Conservation (phyloP, 2,113 vertebrate species). For the Gymnobelideus leadbeateri region DNA sequence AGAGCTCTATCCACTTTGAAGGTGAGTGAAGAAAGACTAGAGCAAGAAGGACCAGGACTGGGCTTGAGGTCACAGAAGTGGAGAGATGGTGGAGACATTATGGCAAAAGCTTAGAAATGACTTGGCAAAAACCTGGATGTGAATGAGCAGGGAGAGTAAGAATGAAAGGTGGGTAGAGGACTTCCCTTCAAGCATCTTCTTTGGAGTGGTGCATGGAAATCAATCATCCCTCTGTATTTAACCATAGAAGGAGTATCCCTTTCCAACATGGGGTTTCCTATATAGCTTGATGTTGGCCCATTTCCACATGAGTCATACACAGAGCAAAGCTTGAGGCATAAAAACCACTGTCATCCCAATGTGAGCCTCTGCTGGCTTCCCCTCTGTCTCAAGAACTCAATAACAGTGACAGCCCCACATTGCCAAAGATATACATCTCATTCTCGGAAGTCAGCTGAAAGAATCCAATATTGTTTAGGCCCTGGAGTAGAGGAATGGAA, state of each 20-base stretch:
- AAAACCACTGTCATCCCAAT: background rate
- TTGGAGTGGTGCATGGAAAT: background rate
- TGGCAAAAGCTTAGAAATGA: background rate
- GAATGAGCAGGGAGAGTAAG: background rate
- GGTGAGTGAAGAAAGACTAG: background rate
- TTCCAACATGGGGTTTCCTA: background rate
- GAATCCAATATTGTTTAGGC: conserved; percentile 16
- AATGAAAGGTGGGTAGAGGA: background rate
- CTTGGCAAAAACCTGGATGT: background rate
- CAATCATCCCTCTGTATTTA: background rate
- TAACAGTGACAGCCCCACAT: background rate
- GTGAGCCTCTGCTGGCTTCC: background rate
- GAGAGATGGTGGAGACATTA: background rate
- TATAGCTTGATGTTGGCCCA: background rate
- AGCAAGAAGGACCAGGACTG: background rate
- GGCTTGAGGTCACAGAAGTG: background rate
- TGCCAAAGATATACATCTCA: background rate
- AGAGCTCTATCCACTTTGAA: background rate
- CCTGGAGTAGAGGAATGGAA: background rate
- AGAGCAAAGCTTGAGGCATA: background rate
- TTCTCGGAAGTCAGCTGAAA: background rate
- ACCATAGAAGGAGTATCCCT: background rate
- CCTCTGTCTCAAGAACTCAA: background rate
- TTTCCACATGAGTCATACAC: background rate
- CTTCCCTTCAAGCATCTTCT: background rate